Conservation (phyloP, 1,140 invertebrate genomes). For the Stenopsyche tienmushanensis region DNA sequence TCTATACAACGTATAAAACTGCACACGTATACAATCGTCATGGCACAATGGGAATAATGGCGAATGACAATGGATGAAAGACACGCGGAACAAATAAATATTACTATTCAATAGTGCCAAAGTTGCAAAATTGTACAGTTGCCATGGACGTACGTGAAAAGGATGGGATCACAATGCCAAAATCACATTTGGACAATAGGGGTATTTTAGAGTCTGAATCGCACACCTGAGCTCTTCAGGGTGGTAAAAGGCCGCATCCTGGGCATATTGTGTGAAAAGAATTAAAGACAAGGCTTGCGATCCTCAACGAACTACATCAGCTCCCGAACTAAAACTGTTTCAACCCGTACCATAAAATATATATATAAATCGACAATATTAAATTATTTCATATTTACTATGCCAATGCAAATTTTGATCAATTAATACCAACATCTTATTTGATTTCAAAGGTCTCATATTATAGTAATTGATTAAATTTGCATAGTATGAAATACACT, state of each 20-base stretch:
- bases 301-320: no score
- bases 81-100: constrained; percentile 42
- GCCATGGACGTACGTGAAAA: constrained; percentile 17
- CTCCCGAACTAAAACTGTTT: no score
- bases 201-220: constrained; percentile 40
- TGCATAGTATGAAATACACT: no score
- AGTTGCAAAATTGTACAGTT: constrained; percentile 38
- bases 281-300: not conserved
- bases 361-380: no score
- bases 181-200: constrained; percentile 39
- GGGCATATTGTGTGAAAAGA: not conserved
- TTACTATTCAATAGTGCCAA: constrained; percentile 41
- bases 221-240: constrained; percentile 39
- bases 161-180: constrained; percentile 32
- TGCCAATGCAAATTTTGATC: no score
- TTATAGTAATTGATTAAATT: no score
- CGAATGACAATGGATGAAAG: constrained; percentile 37
- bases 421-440: no score
- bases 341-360: no score
- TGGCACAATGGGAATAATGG: constrained; percentile 37
- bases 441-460: no score
- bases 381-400: no score
- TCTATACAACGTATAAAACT: constrained; percentile 36
- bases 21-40: constrained; percentile 40
- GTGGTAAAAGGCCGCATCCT: constrained; percentile 17